Evolutionary conservation across 2,797 vertebrate genomes (phyloP), one percentile per base, ranked within the genome.

Genomic region (Phylloscopus collybita): DNA sequence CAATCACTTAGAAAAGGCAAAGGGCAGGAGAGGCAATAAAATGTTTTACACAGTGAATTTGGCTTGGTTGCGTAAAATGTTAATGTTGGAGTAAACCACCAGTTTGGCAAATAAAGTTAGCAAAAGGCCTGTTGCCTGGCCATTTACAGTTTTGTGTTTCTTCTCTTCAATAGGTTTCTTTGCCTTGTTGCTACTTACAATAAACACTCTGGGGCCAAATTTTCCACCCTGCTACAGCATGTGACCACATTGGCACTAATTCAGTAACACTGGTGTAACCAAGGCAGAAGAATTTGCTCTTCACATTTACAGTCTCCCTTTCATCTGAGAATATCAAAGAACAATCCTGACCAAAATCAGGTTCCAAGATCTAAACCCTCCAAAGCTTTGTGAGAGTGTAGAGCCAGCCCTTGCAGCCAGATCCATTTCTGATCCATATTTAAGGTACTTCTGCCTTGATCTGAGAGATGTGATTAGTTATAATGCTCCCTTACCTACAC

Each of bases 141-240:
- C 79, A 92, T 90, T 93, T 90, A 95, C 32, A 83, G 70, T 83
- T 95, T 86, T 92, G 45, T 69, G 26, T 90, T 92, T 88, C 76
- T 86, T 47, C 54, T 91, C 70, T 80, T 76, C 89, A 82, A 8
- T 70, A 73, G 27, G 21, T 82, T 94, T 90, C 18, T 92, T 75
- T 79, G 83, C 38, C 67, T 69, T 91, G 62, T 47, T 79, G 70
- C 40, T 92, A 72, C 62, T 91, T 83, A 80, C n/a, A 93, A 56
- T 62, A 91, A 91, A 88, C 32, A 75, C 47, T 69, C 27, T 36
- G 62, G 57, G 69, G 69, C 54, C 90, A 92, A 90, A 81, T 83
- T 75, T 92, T 92, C 87, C 36, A 70, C 62, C n/a, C 69, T 54
- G 15, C 40, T 88, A 69, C 40, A 79, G 59, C 84, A 88, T 75